Conservation (phyloP, 2,797 vertebrate genomes). For the Aphelocoma californica region DNA sequence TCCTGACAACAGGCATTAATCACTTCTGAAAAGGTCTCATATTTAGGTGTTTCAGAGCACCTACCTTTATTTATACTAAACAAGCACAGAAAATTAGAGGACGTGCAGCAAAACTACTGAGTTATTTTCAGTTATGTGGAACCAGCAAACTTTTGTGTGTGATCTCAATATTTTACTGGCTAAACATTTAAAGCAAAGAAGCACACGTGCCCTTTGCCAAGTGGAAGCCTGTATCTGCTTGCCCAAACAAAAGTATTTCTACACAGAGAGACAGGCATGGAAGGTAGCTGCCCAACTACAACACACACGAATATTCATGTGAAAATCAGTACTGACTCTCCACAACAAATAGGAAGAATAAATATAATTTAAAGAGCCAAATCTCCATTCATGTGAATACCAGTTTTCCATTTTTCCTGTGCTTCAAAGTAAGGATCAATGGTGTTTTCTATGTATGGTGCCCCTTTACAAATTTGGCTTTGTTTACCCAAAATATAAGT, state of each 20-base stretch:
- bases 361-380: neutral
- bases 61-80: neutral
- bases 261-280: neutral
- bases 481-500: rapidly evolving
- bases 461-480: neutral
- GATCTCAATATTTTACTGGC: neutral
- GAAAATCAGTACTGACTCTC: neutral
- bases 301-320: neutral
- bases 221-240: neutral
- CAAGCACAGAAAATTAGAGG: neutral
- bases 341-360: neutral
- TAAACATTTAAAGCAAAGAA: neutral
- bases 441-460: neutral
- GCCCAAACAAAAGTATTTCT: neutral
- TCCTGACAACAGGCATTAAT: conserved; percentile 10
- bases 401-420: neutral
- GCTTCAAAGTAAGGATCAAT: neutral
- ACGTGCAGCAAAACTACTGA: neutral
- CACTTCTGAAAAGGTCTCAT: conserved; percentile 1
- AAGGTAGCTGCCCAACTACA: neutral
- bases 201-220: neutral
- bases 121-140: neutral
- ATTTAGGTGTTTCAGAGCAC: neutral
- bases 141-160: neutral
- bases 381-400: neutral